Conservation (phyloP, 2,888 invertebrate genomes). For the Timema cristinae region DNA sequence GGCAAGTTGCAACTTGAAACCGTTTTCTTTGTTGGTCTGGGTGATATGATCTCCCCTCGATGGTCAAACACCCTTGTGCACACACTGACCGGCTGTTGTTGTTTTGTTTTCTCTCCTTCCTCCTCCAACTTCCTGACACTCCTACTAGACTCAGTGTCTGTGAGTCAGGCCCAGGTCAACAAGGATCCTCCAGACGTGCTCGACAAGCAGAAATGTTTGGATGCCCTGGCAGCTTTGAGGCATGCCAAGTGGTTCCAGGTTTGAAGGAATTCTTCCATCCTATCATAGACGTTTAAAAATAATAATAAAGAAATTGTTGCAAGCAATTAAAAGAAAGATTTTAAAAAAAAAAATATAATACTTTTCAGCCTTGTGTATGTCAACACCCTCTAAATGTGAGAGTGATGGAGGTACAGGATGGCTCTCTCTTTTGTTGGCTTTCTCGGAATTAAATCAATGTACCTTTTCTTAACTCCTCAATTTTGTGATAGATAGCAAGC, state of each 20-base stretch:
- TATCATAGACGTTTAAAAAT: constrained; percentile 23
- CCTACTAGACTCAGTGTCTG: constrained; percentile 33
- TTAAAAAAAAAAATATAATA: constrained; percentile 29
- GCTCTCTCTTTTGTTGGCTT: not conserved
- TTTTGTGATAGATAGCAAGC: too few species aligned
- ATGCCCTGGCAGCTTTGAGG: constrained; percentile 99
- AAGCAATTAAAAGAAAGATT: not conserved
- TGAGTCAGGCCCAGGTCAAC: constrained; percentile 40
- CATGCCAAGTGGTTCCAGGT: constrained; percentile 99
- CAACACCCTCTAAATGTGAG: constrained; percentile 20
- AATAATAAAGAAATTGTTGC: constrained; percentile 17
- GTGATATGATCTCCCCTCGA: constrained; percentile 3
- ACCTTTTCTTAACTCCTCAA: not conserved
- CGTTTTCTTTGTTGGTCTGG: constrained; percentile 26
- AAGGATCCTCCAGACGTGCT: constrained; percentile 83
- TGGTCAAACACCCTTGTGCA: constrained; percentile 71
- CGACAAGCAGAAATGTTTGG: constrained; percentile 98
- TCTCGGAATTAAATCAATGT: too few species aligned
- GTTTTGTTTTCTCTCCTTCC: constrained; percentile 32
- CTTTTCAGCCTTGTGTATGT: constrained; percentile 45
- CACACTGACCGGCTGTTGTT: constrained; percentile 45
- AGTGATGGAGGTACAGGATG: constrained; percentile 21
- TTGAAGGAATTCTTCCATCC: constrained; percentile 45
- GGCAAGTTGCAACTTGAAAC: constrained; percentile 25
- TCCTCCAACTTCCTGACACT: constrained; percentile 15